These are phyloP conservation scores for Perca fluviatilis DNA, from an alignment of 2,113 vertebrate species.

Conservation along the genomic window DNA sequence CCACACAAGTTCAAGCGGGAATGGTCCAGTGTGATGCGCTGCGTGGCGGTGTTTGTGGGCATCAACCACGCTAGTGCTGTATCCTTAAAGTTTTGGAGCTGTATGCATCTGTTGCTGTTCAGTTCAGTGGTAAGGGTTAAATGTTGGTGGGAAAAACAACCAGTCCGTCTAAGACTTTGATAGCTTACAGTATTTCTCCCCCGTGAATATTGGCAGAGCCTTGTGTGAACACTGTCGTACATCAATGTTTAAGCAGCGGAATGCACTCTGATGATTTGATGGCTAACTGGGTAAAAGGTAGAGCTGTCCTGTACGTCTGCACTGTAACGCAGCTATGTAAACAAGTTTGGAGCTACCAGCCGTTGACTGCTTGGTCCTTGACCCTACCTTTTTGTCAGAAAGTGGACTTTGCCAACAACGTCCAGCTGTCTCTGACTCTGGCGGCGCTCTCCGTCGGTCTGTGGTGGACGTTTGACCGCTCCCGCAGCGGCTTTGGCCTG, in stretches of 20 bases:
- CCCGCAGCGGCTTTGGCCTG: constrained; percentile 93
- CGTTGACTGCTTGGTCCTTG: constrained; percentile 80
- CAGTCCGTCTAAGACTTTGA: background rate
- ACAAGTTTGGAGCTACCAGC: background rate
- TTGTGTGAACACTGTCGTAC: background rate
- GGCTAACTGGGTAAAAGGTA: background rate
- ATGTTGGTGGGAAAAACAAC: background rate
- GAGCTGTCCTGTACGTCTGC: no score
- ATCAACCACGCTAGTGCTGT: constrained; percentile 98
- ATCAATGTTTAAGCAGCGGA: background rate
- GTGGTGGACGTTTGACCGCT: constrained; percentile 98
- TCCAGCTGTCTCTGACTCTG: constrained; percentile 94
- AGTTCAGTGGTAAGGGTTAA: background rate
- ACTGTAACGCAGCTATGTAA: background rate
- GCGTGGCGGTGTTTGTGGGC: constrained; percentile 97
- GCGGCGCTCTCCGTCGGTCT: constrained; percentile 96
- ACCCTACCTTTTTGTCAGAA: constrained; percentile 86
- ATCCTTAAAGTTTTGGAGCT: constrained; percentile 85
- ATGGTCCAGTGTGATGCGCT: constrained; percentile 99
- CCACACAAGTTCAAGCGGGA: constrained; percentile 97
- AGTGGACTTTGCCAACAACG: constrained; percentile 97
- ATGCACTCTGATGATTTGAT: background rate
- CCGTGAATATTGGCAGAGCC: background rate
- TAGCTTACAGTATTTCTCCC: background rate
- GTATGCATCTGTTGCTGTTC: background rate